Conservation (phyloP, 1,140 invertebrate species). For the Heliconius nattereri region DNA sequence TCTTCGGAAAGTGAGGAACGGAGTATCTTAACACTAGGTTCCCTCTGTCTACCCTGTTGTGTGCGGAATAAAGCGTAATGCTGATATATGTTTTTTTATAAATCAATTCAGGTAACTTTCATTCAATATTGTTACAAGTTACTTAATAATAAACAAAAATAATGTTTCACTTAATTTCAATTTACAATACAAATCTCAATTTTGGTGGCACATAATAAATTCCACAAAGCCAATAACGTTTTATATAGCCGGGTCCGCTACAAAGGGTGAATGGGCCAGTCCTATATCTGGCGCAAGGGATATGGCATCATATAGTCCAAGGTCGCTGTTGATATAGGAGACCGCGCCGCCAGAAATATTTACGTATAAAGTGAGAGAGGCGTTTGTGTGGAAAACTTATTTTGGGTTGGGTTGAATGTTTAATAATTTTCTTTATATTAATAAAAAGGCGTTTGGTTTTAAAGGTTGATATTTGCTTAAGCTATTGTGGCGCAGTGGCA, state of each 20-base stretch:
- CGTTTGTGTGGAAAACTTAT: constrained; percentile 12
- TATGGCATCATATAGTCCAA: background rate
- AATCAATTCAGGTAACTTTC: no score
- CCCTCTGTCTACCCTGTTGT: no score
- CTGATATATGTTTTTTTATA: no score
- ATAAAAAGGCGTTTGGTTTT: background rate
- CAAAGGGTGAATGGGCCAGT: constrained; percentile 6
- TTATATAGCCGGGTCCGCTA: constrained; percentile 3
- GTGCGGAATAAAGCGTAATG: no score
- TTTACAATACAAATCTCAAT: background rate
- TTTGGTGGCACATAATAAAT: constrained; percentile 2
- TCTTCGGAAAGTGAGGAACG: no score
- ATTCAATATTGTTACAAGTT: background rate
- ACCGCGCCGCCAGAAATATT: constrained; percentile 2
- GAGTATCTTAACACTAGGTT: no score
- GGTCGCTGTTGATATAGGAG: background rate
- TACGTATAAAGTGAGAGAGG: background rate
- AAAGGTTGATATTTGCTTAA: no score
- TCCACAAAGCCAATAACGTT: background rate
- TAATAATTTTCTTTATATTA: background rate
- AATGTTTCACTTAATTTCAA: background rate
- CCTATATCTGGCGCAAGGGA: constrained; percentile 1
- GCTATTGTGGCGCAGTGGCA: no score
- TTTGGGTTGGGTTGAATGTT: background rate
- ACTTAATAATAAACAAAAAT: background rate